Conservation (phyloP, 2,797 vertebrate genomes). For the Gymnocypris eckloni region DNA sequence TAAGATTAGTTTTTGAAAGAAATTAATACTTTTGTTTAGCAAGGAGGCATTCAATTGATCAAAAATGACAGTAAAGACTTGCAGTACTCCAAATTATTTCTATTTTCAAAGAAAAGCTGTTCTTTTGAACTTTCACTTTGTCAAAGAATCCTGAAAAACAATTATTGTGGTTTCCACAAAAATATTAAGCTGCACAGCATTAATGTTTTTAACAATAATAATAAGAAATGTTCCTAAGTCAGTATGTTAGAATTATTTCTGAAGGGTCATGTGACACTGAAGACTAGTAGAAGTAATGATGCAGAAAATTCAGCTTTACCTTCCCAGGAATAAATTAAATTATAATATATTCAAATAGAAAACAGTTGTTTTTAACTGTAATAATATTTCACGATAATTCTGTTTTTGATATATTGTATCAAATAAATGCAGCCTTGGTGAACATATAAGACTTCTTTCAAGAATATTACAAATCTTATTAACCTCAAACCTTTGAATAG, state of each 20-base stretch:
- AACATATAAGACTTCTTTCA: neutral
- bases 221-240: too few species aligned
- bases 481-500: neutral
- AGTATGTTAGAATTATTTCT: too few species aligned
- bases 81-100: too few species aligned
- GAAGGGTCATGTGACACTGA: too few species aligned
- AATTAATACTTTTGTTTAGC: neutral
- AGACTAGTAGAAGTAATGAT: too few species aligned
- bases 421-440: too few species aligned
- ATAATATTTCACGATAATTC: neutral
- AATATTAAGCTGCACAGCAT: too few species aligned
- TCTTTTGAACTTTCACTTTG: too few species aligned
- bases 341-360: neutral
- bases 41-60: neutral
- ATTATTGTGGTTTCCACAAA: too few species aligned
- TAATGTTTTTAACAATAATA: too few species aligned
- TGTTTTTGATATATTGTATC: neutral
- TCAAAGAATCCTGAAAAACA: neutral
- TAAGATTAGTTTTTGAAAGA: neutral
- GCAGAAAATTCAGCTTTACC: too few species aligned
- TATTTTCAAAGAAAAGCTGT: too few species aligned
- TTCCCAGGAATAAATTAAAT: neutral
- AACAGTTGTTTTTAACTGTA: neutral
- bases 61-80: neutral
- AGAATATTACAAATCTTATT: neutral